A percentile compares a stretch with the other conserved stretches of the same genome.
These are phyloP conservation scores for Callyntrura sp. DNA, from an alignment of 2,888 invertebrate genomes.

Conservation along the genomic window DNA sequence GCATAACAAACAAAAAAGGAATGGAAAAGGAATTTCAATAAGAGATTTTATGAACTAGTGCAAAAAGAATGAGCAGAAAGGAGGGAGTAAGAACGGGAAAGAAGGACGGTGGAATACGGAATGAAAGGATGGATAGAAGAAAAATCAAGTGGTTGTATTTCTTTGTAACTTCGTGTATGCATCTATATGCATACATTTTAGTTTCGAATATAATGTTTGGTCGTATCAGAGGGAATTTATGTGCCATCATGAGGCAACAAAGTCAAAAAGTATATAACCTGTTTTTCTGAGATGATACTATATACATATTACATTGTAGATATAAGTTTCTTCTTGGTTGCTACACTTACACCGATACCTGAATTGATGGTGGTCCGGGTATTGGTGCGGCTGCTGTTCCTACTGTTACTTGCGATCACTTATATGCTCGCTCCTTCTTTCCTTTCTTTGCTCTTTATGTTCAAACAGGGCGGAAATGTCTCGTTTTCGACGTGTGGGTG, in stretches of 20 bases:
- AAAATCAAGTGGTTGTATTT: slow-evolving; percentile 35
- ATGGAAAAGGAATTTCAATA: slow-evolving; percentile 61
- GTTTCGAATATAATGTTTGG: neutral
- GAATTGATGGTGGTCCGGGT: slow-evolving; percentile 15
- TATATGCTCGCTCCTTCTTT: neutral
- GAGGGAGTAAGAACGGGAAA: neutral
- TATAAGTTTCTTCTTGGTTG: too few species aligned
- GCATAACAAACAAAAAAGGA: slow-evolving; percentile 50
- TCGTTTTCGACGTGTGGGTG: slow-evolving; percentile 22
- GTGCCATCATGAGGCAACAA: neutral
- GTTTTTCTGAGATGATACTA: slow-evolving; percentile 1
- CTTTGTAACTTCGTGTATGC: neutral
- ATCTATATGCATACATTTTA: neutral
- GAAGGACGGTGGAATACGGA: neutral
- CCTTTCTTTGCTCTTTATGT: neutral
- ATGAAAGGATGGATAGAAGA: neutral
- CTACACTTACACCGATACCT: neutral
- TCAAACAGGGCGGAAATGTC: slow-evolving; percentile 19
- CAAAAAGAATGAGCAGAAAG: slow-evolving; percentile 28
- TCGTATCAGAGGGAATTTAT: neutral
- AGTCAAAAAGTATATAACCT: neutral
- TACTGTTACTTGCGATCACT: neutral
- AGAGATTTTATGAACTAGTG: slow-evolving; percentile 63
- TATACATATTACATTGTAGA: neutral
- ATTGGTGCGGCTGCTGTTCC: neutral